These are phyloP conservation scores for Thymallus thymallus DNA, from an alignment of 2,113 vertebrate genomes.

Conservation along the genomic window DNA sequence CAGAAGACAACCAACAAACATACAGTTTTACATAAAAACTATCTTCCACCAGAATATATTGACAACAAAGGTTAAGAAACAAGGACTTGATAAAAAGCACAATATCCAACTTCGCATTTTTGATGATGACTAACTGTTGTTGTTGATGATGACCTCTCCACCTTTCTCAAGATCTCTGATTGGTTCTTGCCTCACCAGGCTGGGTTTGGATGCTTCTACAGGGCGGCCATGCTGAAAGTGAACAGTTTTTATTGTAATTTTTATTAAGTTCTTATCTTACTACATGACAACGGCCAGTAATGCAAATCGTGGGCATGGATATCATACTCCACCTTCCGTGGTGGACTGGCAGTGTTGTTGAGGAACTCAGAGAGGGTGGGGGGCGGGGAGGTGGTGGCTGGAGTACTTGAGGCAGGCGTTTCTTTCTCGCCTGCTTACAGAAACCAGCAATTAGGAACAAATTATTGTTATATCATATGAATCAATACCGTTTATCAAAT, in stretches of 20 bases:
- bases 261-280: too few species aligned
- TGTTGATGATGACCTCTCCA: slow-evolving; percentile 34
- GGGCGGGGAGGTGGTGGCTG: slow-evolving; percentile 86
- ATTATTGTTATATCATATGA: not conserved
- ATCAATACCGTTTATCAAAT: too few species aligned
- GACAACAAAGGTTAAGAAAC: not conserved
- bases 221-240: slow-evolving; percentile 79
- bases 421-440: slow-evolving; percentile 83
- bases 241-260: not conserved
- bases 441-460: slow-evolving; percentile 19
- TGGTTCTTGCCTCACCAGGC: slow-evolving; percentile 83
- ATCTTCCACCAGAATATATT: not conserved
- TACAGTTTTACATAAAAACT: not conserved
- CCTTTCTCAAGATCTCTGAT: slow-evolving; percentile 78
- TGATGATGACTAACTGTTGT: slow-evolving; percentile 48
- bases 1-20: not conserved
- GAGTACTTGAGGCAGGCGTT: slow-evolving; percentile 86
- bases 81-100: not conserved
- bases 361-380: slow-evolving; percentile 78
- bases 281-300: too few species aligned
- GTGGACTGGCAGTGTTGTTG: slow-evolving; percentile 74
- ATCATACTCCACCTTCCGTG: slow-evolving; percentile 79
- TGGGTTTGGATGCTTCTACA: slow-evolving; percentile 75
- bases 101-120: not conserved
- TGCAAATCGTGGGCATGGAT: too few species aligned